Evolutionary conservation across 1,140 invertebrate species (phyloP).

Genomic region (Zelostemma sp.): DNA sequence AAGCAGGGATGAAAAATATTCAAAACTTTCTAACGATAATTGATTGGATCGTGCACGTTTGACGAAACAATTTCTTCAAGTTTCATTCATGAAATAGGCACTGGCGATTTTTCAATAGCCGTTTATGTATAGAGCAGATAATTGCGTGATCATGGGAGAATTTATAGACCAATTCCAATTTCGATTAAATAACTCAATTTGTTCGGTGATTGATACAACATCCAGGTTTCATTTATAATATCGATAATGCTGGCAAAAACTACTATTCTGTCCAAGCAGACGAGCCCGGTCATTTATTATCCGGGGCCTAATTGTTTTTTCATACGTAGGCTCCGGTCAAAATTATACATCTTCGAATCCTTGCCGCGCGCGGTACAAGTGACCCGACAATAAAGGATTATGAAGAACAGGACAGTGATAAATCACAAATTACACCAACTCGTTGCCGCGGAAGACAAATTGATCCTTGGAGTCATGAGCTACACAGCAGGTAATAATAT

Average conservation of each 20-base stretch:
- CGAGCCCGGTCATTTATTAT: constrained; percentile 21
- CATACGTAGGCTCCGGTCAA: constrained; percentile 8
- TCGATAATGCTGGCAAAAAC: constrained; percentile 17
- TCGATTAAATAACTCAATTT: constrained; percentile 34
- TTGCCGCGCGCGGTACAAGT: constrained; percentile 27
- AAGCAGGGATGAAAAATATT: no score
- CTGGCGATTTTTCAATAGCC: no score
- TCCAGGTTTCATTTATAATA: constrained; percentile 9
- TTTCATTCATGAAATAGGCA: no score
- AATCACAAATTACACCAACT: constrained; percentile 65
- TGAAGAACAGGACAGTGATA: constrained; percentile 56
- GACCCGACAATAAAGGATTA: constrained; percentile 38
- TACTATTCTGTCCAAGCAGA: constrained; percentile 10
- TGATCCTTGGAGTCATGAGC: constrained; percentile 59
- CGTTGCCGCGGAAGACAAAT: constrained; percentile 62
- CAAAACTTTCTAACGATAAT: no score
- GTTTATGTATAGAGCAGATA: neutral
- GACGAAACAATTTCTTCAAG: no score
- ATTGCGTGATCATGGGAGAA: constrained; percentile 13
- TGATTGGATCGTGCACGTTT: no score
- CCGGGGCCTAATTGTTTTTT: constrained; percentile 27
- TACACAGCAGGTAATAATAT: constrained; percentile 64
- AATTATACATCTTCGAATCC: constrained; percentile 45
- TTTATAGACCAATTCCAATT: constrained; percentile 19
- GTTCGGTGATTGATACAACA: constrained; percentile 10